phyloP scores from a whole-genome alignment of 2,113 vertebrate genomes.

The Drymodes brunneopygia region DNA sequence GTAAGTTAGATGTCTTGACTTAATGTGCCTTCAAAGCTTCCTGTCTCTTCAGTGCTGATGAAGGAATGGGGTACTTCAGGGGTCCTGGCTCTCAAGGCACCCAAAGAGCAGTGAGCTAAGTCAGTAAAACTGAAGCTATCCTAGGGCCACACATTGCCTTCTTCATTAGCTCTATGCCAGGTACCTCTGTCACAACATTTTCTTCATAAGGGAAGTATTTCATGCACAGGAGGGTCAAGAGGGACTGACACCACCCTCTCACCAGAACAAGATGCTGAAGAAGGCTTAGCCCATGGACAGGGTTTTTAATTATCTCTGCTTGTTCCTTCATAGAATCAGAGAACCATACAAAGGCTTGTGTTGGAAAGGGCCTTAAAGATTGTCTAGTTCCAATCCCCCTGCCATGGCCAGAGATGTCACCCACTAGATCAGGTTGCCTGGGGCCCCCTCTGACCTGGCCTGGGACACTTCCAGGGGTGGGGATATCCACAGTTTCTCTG shows the following conservation, averaged over 20 bases:
- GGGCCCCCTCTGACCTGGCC: neutral
- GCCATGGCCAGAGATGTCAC: rapidly evolving
- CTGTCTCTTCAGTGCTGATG: neutral
- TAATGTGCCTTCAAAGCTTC: neutral
- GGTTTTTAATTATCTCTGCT: neutral
- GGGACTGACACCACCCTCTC: neutral
- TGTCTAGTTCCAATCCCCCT: no score
- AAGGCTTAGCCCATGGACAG: neutral
- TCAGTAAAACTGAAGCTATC: neutral
- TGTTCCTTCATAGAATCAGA: neutral
- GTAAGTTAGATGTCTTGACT: neutral
- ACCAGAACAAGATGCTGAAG: neutral
- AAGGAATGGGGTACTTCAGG: neutral
- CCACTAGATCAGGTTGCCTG: neutral
- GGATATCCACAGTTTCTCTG: neutral
- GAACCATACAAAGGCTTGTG: neutral
- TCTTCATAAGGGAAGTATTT: neutral
- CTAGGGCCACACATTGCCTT: neutral
- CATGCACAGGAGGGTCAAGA: neutral
- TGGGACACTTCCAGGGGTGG: neutral
- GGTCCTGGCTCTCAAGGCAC: neutral
- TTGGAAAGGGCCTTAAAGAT: neutral
- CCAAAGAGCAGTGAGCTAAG: neutral
- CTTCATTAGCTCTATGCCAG: neutral
- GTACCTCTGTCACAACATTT: neutral